phyloP scores from a whole-genome alignment of 2,888 invertebrate species.

The Drosophila quinaria region DNA sequence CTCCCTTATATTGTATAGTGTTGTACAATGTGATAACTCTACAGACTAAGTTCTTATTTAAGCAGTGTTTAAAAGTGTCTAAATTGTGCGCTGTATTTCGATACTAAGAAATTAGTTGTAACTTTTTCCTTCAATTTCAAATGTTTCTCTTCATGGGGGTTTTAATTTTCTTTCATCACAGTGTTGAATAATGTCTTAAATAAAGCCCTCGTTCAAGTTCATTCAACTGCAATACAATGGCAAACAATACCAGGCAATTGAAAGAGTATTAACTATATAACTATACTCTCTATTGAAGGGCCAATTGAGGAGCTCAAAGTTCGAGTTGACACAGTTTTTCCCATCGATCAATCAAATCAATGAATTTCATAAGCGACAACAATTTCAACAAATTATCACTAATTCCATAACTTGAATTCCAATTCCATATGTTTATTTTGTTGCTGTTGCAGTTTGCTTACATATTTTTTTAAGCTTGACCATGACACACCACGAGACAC shows the following conservation, averaged over 20 bases:
- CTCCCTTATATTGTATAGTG: background rate
- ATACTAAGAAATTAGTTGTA: background rate
- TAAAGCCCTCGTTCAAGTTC: background rate
- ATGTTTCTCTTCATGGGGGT: background rate
- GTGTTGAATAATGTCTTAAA: background rate
- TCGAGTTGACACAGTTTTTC: slow-evolving; percentile 40
- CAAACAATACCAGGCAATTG: slow-evolving; percentile 1
- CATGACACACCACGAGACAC: slow-evolving; percentile 27
- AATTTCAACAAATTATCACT: slow-evolving; percentile 59
- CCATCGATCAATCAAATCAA: slow-evolving; percentile 62
- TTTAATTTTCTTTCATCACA: background rate
- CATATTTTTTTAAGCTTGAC: slow-evolving; percentile 19
- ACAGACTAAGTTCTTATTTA: background rate
- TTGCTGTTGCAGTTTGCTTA: background rate
- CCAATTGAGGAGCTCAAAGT: slow-evolving; percentile 39
- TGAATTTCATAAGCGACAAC: slow-evolving; percentile 51
- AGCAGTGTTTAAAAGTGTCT: background rate
- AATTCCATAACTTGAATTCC: slow-evolving; percentile 26
- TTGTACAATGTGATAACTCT: background rate
- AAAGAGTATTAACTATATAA: slow-evolving; percentile 1
- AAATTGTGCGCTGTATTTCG: background rate
- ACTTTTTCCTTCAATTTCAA: background rate
- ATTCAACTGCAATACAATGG: slow-evolving; percentile 9
- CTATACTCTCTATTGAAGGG: slow-evolving; percentile 19
- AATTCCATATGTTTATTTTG: background rate